Evolutionary conservation across 2,113 vertebrate species (phyloP).

Genomic region (Grus americana): DNA sequence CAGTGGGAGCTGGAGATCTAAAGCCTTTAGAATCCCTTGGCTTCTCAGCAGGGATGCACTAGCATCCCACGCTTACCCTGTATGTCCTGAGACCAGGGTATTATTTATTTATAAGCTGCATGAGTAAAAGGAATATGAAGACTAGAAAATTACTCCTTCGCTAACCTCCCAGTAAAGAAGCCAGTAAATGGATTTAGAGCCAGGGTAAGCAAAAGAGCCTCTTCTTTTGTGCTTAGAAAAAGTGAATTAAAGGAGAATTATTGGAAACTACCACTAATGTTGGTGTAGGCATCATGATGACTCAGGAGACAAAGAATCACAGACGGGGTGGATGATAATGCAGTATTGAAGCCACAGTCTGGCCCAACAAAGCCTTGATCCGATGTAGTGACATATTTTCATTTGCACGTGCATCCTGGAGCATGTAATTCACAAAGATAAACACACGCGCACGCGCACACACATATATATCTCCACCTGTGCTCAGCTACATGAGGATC

Average conservation of each 20-base stretch:
- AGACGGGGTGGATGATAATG: not conserved
- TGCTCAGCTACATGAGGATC: not conserved
- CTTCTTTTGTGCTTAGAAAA: not conserved
- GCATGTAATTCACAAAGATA: not conserved
- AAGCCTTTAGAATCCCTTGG: not conserved
- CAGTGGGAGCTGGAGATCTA: not conserved
- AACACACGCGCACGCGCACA: not conserved
- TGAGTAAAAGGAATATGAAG: not conserved
- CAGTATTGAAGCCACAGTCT: not conserved
- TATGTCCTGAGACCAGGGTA: not conserved
- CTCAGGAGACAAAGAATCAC: not conserved
- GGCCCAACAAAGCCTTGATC: not conserved
- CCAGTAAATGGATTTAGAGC: not conserved
- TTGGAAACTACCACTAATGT: not conserved
- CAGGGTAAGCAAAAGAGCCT: not conserved
- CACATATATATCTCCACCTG: too few relatives aligned
- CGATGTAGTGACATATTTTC: not conserved
- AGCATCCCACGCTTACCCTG: not conserved
- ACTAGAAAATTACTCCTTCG: not conserved
- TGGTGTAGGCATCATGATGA: not conserved
- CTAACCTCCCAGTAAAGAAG: not conserved
- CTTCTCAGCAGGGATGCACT: not conserved
- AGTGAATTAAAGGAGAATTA: not conserved
- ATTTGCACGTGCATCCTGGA: not conserved
- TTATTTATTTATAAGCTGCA: not conserved